Base-by-base conservation (phyloP, 1,140 invertebrate species). In the Lepidurus apus region DNA sequence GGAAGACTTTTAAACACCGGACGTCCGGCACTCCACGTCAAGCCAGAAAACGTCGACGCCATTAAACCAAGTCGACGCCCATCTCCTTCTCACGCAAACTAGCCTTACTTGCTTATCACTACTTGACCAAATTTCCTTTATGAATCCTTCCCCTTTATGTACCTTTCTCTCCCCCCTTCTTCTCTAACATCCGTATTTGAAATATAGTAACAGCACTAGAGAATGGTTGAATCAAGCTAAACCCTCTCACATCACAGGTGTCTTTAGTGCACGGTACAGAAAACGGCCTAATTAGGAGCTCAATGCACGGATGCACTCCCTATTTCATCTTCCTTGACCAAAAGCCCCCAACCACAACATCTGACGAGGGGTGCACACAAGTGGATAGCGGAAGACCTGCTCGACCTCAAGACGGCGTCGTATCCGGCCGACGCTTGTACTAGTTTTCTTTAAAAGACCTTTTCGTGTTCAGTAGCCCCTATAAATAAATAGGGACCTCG, bases 31-130 rank as follows among this genome's bases (percentile, higher is more conserved):
- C 53, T 65, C 53, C 21, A 65, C 21, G 53, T n/a, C 17, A 13
- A 65, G 53, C 53, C 5, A 65, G 21, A 13, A 13, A 13, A 65
- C 5, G 53, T 65, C 53, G 53, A 65, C 53, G 53, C 53, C 53
- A 65, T 65, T 65, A 65, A 65, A 65, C 9, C 53, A 65, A 65
- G 53, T 65, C 53, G 53, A 65, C 53, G 53, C 53, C 53, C 53
- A 65, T 65, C 53, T 65, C 53, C 53, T 65, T 65, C 53, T 65
- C 53, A 65, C 53, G 53, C 53, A 65, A 47, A 11, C 45, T 47
- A 47, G 21, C 53, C 53, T 65, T 65, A 65, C 53, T 21, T 65
- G 53, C 53, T 65, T 65, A 65, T 17, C 53, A 65, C 53, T 21
- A 65, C 53, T 65, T 65, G 53, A 65, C 53, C 53, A 65, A 65